Evolutionary conservation across 2,888 invertebrate genomes (phyloP), one percentile per base, ranked within the genome.

Genomic region (Parnassius mnemosyne): DNA sequence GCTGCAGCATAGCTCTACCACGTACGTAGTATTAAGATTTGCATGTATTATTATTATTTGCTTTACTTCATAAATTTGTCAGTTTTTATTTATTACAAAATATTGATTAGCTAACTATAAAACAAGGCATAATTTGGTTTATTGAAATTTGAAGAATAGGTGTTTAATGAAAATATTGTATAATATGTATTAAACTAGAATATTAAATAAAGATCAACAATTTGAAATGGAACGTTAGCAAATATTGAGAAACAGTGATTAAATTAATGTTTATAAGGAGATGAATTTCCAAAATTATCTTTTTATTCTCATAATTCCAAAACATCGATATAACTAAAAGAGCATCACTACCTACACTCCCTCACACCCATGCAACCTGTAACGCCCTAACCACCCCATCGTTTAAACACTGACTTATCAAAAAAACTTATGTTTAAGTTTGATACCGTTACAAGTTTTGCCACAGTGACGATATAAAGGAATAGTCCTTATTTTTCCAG

Each of bases 381-480:
- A 87, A 83, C 80, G 72, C 82, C 79, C 81, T 83, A 78, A 73
- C 81, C 86, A 69, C 84, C 85, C 85, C 78, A 80, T 82, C 89
- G 85, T 85, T 90, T 88, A 88, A 89, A 87, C 84, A 89, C 86
- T 87, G 89, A 88, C 89, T 90, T 89, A 89, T 89, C 89, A 90
- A 89, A 89, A 34, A 90, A 90, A 89, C 89, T 89, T 90, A 89
- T 84, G 89, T 86, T 89, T 85, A 85, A 86, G 79, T 87, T 85
- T 79, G 79, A 83, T 81, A 77, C 82, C 76, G 82, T 81, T 83
- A 85, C 81, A 88, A 87, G 83, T 85, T 87, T 78, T 68, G 68
- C 80, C 75, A 79, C 79, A 78, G 71, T 77, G 75, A 78, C 70
- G 72, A 67, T 69, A 65, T 68, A 66, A 64, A 64, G 61, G 63